Evolutionary conservation across 2,888 invertebrate species (phyloP).

Genomic region (Caenorhabditis sulstoni): DNA sequence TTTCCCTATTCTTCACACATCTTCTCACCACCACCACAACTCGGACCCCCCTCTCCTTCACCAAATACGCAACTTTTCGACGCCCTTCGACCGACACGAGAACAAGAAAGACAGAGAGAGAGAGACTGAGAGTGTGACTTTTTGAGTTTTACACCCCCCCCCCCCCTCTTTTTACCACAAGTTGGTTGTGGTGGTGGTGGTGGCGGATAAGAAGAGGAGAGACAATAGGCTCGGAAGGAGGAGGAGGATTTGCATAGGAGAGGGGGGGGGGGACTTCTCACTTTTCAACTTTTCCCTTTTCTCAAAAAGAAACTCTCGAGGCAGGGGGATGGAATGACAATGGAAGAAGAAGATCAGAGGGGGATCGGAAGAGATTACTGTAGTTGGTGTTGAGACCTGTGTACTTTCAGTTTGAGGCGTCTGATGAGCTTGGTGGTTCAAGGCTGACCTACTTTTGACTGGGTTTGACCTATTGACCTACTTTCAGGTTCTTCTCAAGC

Average conservation of each 20-base stretch:
- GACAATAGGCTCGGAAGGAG: slow-evolving; percentile 26
- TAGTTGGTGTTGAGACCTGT: too few relatives aligned
- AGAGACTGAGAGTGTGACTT: slow-evolving; percentile 26
- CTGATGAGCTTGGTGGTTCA: too few relatives aligned
- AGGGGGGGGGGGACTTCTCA: slow-evolving; percentile 6
- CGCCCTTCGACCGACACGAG: slow-evolving; percentile 45
- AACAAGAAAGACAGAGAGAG: slow-evolving; percentile 31
- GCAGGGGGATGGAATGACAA: too few relatives aligned
- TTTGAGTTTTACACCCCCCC: too few relatives aligned
- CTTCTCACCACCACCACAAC: not conserved
- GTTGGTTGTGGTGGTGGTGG: slow-evolving; percentile 13
- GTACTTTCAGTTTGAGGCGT: too few relatives aligned
- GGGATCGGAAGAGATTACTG: too few relatives aligned
- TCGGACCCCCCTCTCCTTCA: too few relatives aligned
- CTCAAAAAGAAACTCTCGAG: too few relatives aligned
- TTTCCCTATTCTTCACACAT: slow-evolving; percentile 38
- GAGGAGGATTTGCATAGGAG: slow-evolving; percentile 33
- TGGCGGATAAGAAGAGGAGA: slow-evolving; percentile 33
- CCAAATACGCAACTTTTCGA: slow-evolving; percentile 58
- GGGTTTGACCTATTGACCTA: too few relatives aligned
- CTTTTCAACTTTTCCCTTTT: slow-evolving; percentile 26
- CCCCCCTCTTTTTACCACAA: not conserved
- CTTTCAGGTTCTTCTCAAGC: too few relatives aligned
- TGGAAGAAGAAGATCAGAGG: too few relatives aligned
- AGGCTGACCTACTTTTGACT: too few relatives aligned